phyloP scores from a whole-genome alignment of 2,888 invertebrate species.

The Ophonus ardosiacus region DNA sequence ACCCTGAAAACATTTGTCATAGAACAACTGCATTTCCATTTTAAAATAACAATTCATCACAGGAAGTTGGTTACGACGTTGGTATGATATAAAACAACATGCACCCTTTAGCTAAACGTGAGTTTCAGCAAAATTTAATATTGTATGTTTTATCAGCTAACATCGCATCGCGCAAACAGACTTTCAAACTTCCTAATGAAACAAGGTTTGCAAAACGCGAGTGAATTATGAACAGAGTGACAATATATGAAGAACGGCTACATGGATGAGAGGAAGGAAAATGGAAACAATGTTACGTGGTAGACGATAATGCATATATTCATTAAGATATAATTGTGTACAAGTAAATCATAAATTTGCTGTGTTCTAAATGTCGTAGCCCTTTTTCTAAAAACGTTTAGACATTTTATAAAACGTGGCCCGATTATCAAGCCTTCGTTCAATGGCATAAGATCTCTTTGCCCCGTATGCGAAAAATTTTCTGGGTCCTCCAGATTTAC shows the following conservation, averaged over 20 bases:
- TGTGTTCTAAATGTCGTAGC: too few species aligned
- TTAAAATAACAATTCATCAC: constrained; percentile 17
- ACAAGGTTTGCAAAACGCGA: constrained; percentile 59
- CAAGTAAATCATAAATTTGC: too few species aligned
- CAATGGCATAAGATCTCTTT: too few species aligned
- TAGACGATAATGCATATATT: neutral
- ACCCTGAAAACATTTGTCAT: neutral
- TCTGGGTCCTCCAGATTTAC: too few species aligned
- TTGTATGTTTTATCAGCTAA: constrained; percentile 61
- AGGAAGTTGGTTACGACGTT: neutral
- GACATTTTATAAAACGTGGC: too few species aligned
- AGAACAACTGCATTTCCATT: neutral
- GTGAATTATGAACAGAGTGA: neutral
- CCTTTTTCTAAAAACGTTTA: too few species aligned
- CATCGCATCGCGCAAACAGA: constrained; percentile 61
- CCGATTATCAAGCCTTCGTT: too few species aligned
- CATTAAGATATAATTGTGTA: neutral
- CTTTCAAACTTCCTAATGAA: constrained; percentile 62
- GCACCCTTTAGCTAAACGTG: neutral
- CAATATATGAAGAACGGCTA: neutral
- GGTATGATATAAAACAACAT: constrained; percentile 17
- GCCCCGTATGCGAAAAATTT: too few species aligned
- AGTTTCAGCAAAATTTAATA: constrained; percentile 52
- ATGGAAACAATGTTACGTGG: neutral
- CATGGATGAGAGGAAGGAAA: neutral